Evolutionary conservation across 1,140 invertebrate genomes (phyloP).

Genomic region (Zaprionus gabonicus): DNA sequence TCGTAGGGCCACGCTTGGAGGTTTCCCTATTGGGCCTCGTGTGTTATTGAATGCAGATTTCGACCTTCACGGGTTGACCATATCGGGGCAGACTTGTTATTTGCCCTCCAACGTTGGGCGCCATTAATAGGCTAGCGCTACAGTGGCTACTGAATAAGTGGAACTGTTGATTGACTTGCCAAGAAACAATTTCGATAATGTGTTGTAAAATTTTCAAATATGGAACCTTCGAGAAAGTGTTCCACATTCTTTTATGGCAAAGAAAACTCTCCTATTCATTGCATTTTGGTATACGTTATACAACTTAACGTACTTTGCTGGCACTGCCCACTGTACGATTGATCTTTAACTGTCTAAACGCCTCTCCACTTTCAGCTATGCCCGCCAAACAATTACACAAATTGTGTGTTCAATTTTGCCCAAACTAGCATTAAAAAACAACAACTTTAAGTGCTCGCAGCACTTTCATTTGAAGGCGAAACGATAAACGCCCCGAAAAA

Average conservation of each 20-base stretch:
- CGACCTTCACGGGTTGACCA: constrained; percentile 13
- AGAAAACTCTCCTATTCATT: neutral
- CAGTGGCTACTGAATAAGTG: neutral
- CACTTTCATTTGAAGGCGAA: constrained; percentile 44
- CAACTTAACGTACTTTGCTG: neutral
- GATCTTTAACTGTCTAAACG: constrained; percentile 13
- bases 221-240: too few species aligned
- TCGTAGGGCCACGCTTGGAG: constrained; percentile 11
- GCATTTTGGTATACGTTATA: neutral
- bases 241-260: too few species aligned
- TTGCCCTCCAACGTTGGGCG: neutral
- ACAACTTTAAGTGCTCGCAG: constrained; percentile 30
- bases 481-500: constrained; percentile 20
- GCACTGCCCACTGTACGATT: neutral
- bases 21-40: constrained; percentile 10
- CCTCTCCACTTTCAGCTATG: constrained; percentile 12
- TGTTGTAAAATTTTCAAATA: too few species aligned
- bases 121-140: constrained; percentile 16
- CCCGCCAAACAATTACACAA: constrained; percentile 60
- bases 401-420: constrained; percentile 62
- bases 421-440: constrained; percentile 32
- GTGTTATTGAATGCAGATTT: neutral
- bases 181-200: too few species aligned
- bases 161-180: neutral
- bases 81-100: neutral